Evolutionary conservation across 2,888 invertebrate genomes (phyloP), one percentile per base, ranked within the genome.

Genomic region (Bombylius discolor): DNA sequence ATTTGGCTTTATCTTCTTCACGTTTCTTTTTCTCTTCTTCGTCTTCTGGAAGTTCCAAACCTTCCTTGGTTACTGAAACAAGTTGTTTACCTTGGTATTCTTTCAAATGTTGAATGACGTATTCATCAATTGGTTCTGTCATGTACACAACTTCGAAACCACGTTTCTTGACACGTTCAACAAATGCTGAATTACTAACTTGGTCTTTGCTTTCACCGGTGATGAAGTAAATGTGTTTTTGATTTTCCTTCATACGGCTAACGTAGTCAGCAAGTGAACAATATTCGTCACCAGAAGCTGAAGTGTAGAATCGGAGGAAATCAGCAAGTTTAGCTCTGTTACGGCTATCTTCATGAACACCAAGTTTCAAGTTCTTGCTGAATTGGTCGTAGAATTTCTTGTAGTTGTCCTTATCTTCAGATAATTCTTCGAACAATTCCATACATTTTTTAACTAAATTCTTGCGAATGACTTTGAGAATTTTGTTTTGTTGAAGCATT

Each of bases 341-440:
- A 65, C 87, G 87, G 46, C 89, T 86, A 68, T 99, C 98, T 76
- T 99, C 98, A 66, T 99, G 98, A 68, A 99, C 96, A 62, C 97
- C 98, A 63, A 99, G 79, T 77, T 98, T 98, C 64, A 97, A 71
- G 72, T 97, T 97, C 81, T 98, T 98, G 72, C 89, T 87, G 78
- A 98, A 99, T 70, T 98, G 96, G 71, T 97, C 96, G 66, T 98
- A 99, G 81, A 89, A 98, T 73, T 97, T 98, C 80, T 97, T 97
- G 82, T 89, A 99, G 71, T 89, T 88, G 64, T 98, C 98, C 68
- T 95, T 95, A 73, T 99, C 96, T 70, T 99, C 98, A 2, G 90
- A 81, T 39, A 99, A 77, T 72, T 98, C 97, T 61, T 97, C 96
- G 65, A 99, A 96, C 56, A 99, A 79, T 73, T 99, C 98, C 67